A percentile compares a stretch with the other conserved stretches of the same genome.
Evolutionary conservation across 2,113 vertebrate species (phyloP).

Genomic region (Prionailurus viverrinus): DNA sequence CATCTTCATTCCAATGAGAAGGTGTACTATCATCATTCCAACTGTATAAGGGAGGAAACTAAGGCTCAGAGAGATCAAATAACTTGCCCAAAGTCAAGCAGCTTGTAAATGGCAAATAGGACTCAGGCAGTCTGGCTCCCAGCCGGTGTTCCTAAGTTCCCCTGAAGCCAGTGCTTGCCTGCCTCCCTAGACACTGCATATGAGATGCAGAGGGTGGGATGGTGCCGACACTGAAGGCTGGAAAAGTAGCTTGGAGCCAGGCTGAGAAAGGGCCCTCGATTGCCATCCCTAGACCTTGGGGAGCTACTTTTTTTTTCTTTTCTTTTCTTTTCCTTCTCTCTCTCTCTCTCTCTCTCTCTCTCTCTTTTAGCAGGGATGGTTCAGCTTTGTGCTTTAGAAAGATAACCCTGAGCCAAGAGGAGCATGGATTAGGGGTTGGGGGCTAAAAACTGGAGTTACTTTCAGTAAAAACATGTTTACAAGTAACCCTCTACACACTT

Average conservation of each 20-base stretch:
- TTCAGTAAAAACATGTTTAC: conserved; percentile 15
- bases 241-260: background rate
- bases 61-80: background rate
- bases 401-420: background rate
- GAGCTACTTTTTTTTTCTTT: background rate
- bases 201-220: background rate
- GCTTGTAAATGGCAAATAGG: background rate
- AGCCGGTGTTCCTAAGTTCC: background rate
- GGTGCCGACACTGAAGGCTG: background rate
- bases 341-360: too few species aligned
- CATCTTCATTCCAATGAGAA: background rate
- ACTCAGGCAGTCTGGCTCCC: background rate
- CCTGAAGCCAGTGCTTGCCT: accelerated
- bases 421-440: background rate
- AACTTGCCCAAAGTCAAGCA: background rate
- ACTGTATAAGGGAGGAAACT: background rate
- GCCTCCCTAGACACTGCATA: background rate
- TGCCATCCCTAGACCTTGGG: background rate
- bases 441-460: conserved; percentile 8
- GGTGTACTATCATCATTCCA: background rate
- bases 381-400: conserved; percentile 9
- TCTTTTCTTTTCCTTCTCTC: background rate
- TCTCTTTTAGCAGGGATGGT: background rate
- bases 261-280: background rate
- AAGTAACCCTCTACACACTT: background rate